Base-by-base conservation (phyloP, 2,113 vertebrate genomes). In the Pelecanoides urinatrix region DNA sequence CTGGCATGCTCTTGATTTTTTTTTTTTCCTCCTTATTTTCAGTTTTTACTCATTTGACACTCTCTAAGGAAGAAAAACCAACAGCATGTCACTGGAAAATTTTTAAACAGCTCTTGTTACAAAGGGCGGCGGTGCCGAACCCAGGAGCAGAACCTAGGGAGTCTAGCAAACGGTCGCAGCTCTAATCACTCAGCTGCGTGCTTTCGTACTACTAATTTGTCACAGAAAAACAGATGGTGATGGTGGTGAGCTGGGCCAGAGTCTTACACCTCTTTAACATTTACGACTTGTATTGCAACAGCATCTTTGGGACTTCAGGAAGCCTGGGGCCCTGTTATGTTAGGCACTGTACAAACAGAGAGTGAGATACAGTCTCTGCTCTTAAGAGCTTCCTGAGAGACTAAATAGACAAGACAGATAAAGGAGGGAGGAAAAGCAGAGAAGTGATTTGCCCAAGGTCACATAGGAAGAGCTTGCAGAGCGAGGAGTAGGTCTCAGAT, bases 281-380 rank as follows among this genome's bases (percentile, higher is more conserved):
- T 95, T 92, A 96, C 2, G 42, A n/a, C 73, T 92, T 71, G 55
- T 27, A 77, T 75, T 96, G 92, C 88, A 95, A 88, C 86, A 96
- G 95, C 94, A 96, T 94, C 92, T 91, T 93, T 71, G 86, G 76
- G 91, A 88, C 61, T 85, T 90, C 88, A 96, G 92, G 90, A 96
- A 97, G 92, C 79, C 55, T 74, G 88, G 95, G 88, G 68, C 71
- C 85, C 88, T 77, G 67, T 71, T 93, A 58, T 44, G 55, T 59
- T 70, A 92, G 95, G 72, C 47, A 59, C 75, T 91, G 80, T 62
- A 89, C 83, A 95, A 97, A 92, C 87, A 92, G 45, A 74, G 68
- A 87, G 53, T 52, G 92, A 90, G 95, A 94, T 81, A 95, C 23
- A 75, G 91, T 10, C 88, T 81, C 49, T 76, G 83, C 74, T 91